Percentiles rank a stretch among this genome's conserved stretches.
These are phyloP conservation scores for Hyalella azteca DNA, from an alignment of 2,888 invertebrate species.

Conservation along the genomic window DNA sequence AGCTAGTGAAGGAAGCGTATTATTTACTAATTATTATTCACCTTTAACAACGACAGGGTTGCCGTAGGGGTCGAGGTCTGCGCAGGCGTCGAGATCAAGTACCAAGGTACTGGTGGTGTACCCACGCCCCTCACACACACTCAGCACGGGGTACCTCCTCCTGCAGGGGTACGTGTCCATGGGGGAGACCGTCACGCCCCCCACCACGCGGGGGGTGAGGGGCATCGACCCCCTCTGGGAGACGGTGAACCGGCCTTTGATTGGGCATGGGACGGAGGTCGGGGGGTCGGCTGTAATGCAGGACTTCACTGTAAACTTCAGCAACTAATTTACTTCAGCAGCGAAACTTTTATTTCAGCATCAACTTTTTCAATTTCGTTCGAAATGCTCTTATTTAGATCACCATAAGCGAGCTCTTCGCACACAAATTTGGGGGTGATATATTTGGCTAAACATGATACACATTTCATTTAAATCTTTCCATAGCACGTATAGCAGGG, in stretches of 20 bases:
- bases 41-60: slow-evolving; percentile 94
- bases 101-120: slow-evolving; percentile 67
- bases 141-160: slow-evolving; percentile 91
- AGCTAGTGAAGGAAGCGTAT: too few relatives aligned
- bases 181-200: slow-evolving; percentile 92
- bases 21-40: too few relatives aligned
- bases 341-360: too few relatives aligned
- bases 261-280: slow-evolving; percentile 88
- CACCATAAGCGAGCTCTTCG: too few relatives aligned
- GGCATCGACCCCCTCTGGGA: slow-evolving; percentile 75
- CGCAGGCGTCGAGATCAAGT: slow-evolving; percentile 93
- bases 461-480: too few relatives aligned
- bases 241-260: slow-evolving; percentile 95
- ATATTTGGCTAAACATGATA: too few relatives aligned
- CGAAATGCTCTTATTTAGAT: too few relatives aligned
- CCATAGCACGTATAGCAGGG: too few relatives aligned
- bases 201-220: slow-evolving; percentile 92
- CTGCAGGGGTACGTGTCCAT: slow-evolving; percentile 91
- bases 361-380: too few relatives aligned
- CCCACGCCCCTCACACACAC: slow-evolving; percentile 80
- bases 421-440: too few relatives aligned
- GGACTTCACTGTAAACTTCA: too few relatives aligned
- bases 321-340: too few relatives aligned
- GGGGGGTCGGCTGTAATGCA: slow-evolving; percentile 76
- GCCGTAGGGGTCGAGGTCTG: slow-evolving; percentile 94